A percentile compares a stretch with the other conserved stretches of the same genome.
These are phyloP conservation scores for Operophtera brumata DNA, from an alignment of 2,888 invertebrate genomes.

Conservation along the genomic window DNA sequence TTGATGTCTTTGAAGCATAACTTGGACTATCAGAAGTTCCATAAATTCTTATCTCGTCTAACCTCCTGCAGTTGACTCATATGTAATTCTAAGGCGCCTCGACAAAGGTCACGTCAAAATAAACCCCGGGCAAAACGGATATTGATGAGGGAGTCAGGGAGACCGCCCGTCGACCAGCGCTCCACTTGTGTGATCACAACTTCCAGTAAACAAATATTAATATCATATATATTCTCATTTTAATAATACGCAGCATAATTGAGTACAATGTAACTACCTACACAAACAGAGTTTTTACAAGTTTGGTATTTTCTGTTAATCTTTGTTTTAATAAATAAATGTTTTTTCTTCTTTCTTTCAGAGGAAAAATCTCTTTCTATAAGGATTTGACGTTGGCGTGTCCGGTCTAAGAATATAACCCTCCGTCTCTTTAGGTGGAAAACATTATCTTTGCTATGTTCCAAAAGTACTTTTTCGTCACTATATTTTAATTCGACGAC, in stretches of 20 bases:
- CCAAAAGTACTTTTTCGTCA: too few relatives aligned
- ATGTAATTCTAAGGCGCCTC: conserved; percentile 26
- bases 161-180: conserved; percentile 19
- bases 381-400: too few relatives aligned
- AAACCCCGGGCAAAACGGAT: conserved; percentile 34
- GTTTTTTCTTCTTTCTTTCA: too few relatives aligned
- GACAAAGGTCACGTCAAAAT: conserved; percentile 35
- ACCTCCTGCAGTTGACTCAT: conserved; percentile 27
- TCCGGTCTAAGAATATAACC: too few relatives aligned
- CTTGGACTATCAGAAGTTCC: conserved; percentile 5
- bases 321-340: too few relatives aligned
- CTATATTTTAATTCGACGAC: too few relatives aligned
- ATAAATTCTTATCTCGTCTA: conserved; percentile 10
- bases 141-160: conserved; percentile 32
- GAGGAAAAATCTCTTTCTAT: too few relatives aligned
- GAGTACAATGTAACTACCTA: not conserved
- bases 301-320: too few relatives aligned
- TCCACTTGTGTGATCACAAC: conserved; percentile 18
- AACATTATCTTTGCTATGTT: too few relatives aligned
- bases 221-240: conserved; percentile 6
- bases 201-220: conserved; percentile 12
- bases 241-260: not conserved
- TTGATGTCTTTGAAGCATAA: conserved; percentile 14
- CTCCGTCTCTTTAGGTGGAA: too few relatives aligned
- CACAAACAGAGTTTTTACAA: too few relatives aligned